Evolutionary conservation across 2,797 vertebrate genomes (phyloP), one percentile per base, ranked within the genome.

Genomic region (Columba guinea): DNA sequence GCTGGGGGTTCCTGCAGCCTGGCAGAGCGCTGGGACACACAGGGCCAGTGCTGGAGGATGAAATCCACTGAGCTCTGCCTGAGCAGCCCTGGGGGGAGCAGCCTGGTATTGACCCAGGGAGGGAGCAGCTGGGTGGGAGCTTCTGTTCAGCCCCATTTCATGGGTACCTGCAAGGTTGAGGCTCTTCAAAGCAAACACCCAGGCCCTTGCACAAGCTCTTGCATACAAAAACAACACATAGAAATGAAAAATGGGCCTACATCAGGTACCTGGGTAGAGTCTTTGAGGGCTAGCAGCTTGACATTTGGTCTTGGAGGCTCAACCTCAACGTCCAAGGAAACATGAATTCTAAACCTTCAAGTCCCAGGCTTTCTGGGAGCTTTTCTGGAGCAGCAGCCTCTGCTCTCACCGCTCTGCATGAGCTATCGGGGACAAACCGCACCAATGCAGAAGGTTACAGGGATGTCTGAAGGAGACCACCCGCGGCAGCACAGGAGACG

Each of bases 91-190:
- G 10, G 28, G 32, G 5, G 2, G 12, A 64, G 23, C 9, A 64
- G 23, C 15, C 20, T 2, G 0, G 24, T 32, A 39, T 65, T 65
- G 0, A 1, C 11, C 23, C 23, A 21, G 41, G 26, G 15, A 68
- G 11, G 48, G 22, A 53, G 51, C 59, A 91, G n/a, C 34, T 69
- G 49, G 14, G 10, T 70, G 23, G 39, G 35, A 84, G 28, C 34
- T 81, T 68, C 62, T 81, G 58, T 46, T 89, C 49, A 76, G 41
- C 35, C 14, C n/a, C 52, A 34, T 80, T 92, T 68, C 26, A 23
- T 23, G 8, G 37, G 16, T 26, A 69, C 44, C 48, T 49, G 60
- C 35, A 67, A 4, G 4, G 26, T 1, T 77, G 44, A 49, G 41
- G 41, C 8, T 48, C 24, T 32, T 67, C 24, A 39, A 55, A 81